Conservation (phyloP, 1,140 invertebrate genomes). For the Papilio xuthus region DNA sequence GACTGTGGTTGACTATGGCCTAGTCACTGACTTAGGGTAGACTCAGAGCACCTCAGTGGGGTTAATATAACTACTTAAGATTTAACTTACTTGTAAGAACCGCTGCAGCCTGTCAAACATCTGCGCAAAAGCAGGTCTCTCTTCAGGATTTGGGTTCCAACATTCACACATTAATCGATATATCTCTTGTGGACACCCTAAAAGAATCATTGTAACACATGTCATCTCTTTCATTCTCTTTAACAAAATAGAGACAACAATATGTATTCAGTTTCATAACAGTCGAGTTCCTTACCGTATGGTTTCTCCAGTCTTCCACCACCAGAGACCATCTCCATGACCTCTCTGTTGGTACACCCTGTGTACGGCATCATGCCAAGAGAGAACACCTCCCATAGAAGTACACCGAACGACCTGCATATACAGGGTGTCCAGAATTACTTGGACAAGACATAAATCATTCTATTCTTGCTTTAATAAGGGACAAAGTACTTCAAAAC, state of each 20-base stretch:
- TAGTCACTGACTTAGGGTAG: no score
- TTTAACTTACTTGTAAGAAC: slow-evolving; percentile 90
- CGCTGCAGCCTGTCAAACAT: slow-evolving; percentile 92
- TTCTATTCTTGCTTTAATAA: background rate
- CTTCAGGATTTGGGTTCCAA: slow-evolving; percentile 94
- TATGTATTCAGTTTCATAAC: no score
- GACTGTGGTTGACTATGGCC: no score
- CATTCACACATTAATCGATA: slow-evolving; percentile 96
- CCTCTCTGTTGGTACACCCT: slow-evolving; percentile 96
- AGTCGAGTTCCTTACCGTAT: slow-evolving; percentile 59
- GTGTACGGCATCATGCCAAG: slow-evolving; percentile 94
- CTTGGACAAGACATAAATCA: no score
- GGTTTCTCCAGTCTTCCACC: slow-evolving; percentile 94
- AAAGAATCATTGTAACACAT: no score
- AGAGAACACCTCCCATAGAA: background rate
- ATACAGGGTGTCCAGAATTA: background rate
- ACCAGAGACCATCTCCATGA: slow-evolving; percentile 97
- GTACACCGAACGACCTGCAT: background rate
- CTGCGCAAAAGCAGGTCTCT: slow-evolving; percentile 91
- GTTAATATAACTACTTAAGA: no score
- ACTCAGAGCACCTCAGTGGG: no score
- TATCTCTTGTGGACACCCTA: slow-evolving; percentile 85
- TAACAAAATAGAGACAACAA: no score
- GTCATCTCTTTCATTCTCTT: no score
- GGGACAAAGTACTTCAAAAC: background rate